phyloP scores from a whole-genome alignment of 2,888 invertebrate genomes.

The Coleophora deauratella region DNA sequence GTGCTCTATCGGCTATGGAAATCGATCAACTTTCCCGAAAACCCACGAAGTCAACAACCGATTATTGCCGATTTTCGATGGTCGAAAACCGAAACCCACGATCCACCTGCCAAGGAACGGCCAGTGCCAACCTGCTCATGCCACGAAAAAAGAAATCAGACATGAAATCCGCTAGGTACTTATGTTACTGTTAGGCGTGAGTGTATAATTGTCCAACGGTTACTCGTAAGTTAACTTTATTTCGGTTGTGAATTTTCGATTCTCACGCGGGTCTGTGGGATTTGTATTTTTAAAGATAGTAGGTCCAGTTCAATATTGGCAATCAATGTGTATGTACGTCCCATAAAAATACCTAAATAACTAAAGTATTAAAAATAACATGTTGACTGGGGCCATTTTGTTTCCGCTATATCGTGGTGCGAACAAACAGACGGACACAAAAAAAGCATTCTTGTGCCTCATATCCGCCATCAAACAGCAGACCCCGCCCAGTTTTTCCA shows the following conservation, averaged over 20 bases:
- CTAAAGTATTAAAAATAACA: too few species aligned
- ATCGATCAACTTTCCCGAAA: slow-evolving; percentile 58
- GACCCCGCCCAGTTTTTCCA: slow-evolving; percentile 56
- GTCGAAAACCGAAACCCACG: slow-evolving; percentile 57
- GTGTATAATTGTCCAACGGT: slow-evolving; percentile 60
- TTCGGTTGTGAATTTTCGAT: slow-evolving; percentile 39
- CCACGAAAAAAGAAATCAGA: too few species aligned
- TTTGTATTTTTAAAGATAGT: slow-evolving; percentile 45
- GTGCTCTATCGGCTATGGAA: slow-evolving; percentile 68
- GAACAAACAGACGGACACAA: slow-evolving; percentile 1
- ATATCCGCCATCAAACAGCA: slow-evolving; percentile 49
- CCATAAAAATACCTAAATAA: too few species aligned
- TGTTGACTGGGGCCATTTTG: too few species aligned
- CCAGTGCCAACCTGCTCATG: slow-evolving; percentile 10
- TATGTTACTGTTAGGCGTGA: slow-evolving; percentile 38
- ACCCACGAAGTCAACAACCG: slow-evolving; percentile 51
- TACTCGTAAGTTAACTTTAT: slow-evolving; percentile 47
- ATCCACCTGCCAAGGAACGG: slow-evolving; percentile 52
- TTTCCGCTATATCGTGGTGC: background rate
- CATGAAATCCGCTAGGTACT: slow-evolving; percentile 25
- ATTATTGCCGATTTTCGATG: slow-evolving; percentile 53
- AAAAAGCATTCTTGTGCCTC: slow-evolving; percentile 14
- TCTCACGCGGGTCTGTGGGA: slow-evolving; percentile 63
- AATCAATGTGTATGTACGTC: too few species aligned
- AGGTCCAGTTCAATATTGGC: too few species aligned